Conservation (phyloP, 1,140 invertebrate species). For the Brachionus rotundiformis region DNA sequence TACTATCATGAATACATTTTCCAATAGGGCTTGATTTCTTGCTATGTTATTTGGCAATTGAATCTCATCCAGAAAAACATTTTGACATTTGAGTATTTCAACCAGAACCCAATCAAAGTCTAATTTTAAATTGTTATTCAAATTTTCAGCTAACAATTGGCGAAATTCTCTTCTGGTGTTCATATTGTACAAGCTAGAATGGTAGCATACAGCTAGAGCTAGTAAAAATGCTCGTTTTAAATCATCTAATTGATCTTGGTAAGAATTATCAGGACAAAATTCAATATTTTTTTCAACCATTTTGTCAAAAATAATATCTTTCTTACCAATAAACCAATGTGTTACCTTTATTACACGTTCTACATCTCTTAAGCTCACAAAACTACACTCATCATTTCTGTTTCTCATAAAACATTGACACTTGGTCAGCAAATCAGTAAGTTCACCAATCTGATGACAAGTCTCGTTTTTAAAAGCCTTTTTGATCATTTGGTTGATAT, state of each 20-base stretch:
- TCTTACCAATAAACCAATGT: slow-evolving; percentile 52
- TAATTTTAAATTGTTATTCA: slow-evolving; percentile 53
- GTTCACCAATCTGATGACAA: neutral
- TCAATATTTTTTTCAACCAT: neutral
- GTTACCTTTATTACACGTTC: slow-evolving; percentile 55
- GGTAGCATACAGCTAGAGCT: slow-evolving; percentile 59
- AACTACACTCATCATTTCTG: slow-evolving; percentile 60
- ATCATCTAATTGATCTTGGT: neutral
- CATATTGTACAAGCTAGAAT: slow-evolving; percentile 54
- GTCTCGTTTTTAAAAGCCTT: neutral
- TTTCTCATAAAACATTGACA: slow-evolving; percentile 60
- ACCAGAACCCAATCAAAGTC: slow-evolving; percentile 2
- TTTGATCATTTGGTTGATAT: slow-evolving; percentile 56
- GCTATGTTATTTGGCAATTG: slow-evolving; percentile 58
- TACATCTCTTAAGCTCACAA: slow-evolving; percentile 61
- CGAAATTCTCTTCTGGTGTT: neutral
- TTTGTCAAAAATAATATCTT: slow-evolving; percentile 5
- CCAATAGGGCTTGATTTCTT: slow-evolving; percentile 58
- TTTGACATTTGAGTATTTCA: slow-evolving; percentile 55
- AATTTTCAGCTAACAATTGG: slow-evolving; percentile 42
- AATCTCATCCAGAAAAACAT: slow-evolving; percentile 57
- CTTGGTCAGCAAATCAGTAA: slow-evolving; percentile 55
- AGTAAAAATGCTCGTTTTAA: slow-evolving; percentile 55
- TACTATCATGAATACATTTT: slow-evolving; percentile 61
- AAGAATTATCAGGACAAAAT: neutral